A percentile compares a stretch with the other conserved stretches of the same genome.
Conservation (phyloP, 2,888 invertebrate species). For the Cheilosia scutellata region DNA sequence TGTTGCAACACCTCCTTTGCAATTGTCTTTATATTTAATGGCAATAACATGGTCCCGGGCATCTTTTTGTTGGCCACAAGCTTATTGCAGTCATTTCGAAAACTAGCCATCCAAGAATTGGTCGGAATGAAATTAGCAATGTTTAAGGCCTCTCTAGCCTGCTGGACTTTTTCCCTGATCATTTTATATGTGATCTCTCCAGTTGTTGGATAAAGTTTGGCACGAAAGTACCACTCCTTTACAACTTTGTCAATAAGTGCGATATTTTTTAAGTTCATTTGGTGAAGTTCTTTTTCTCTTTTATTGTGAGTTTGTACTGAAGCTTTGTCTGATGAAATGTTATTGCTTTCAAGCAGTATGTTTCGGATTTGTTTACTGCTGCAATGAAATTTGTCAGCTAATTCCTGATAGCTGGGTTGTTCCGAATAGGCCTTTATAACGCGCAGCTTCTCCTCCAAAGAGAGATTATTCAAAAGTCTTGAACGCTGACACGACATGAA, state of each 20-base stretch:
- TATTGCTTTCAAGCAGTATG: neutral
- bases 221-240: conserved; percentile 29
- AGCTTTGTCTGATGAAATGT: neutral
- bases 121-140: conserved; percentile 15
- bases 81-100: conserved; percentile 18
- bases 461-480: neutral
- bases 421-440: neutral
- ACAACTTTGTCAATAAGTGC: conserved; percentile 6
- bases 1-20: neutral
- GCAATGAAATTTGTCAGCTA: conserved; percentile 17
- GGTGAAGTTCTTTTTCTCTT: neutral
- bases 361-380: conserved; percentile 4
- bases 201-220: neutral
- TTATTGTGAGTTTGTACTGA: neutral
- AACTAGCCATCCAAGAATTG: conserved; percentile 22
- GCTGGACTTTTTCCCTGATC: conserved; percentile 12
- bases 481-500: neutral
- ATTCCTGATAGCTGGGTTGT: neutral
- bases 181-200: conserved; percentile 7
- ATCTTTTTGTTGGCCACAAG: neutral
- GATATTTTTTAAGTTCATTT: neutral
- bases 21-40: conserved; percentile 1
- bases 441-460: conserved; percentile 4
- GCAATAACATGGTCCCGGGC: neutral
- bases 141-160: conserved; percentile 2